Base-by-base conservation (phyloP, 1,140 invertebrate species). In the Drosophila tropicalis region DNA sequence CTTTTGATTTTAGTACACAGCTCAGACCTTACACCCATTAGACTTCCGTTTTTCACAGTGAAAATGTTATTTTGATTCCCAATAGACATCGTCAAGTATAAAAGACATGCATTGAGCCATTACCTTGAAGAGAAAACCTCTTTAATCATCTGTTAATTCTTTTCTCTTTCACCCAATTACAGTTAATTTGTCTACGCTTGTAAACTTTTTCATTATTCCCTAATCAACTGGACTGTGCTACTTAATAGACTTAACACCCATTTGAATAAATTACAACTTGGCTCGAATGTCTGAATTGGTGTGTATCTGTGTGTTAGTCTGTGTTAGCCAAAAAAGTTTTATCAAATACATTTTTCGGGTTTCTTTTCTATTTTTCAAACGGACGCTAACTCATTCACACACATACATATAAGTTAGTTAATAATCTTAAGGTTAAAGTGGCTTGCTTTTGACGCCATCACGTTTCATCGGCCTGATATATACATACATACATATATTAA, bases 361-460 rank as follows among this genome's bases (percentile, higher is more conserved):
- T 39, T 39, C 10, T 39, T 39, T 39, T 39, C 36, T 39, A 5
- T 13, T 4, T 29, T 39, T 39, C 15, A 55, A 39, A 36, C 40
- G 62, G 5, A 29, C 5, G 5, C 29, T 29, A 25, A 25, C 22
- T 25, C 63, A 62, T 10, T 12, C 34, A 12, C 10, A 6, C 34
- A 7, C 34, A 13, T 9, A 7, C 17, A 19, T 15, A 19, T 68
- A 62, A 56, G 63, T 72, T 47, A 75, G 72, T 75, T 68, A 75
- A 62, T 75, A 75, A 67, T 75, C 72, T 67, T 72, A 64, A 54
- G 70, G 72, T 73, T 73, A 66, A 70, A 72, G 70, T 51, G 58
- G 70, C 62, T 73, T 66, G 55, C 41, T 72, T 19, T 72, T 19
- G 44, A 51, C 9, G 61, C 61, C 70, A 72, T 73, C 71, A 73